These are phyloP conservation scores for Cheilosia variabilis DNA, from an alignment of 2,888 invertebrate genomes.

Conservation along the genomic window DNA sequence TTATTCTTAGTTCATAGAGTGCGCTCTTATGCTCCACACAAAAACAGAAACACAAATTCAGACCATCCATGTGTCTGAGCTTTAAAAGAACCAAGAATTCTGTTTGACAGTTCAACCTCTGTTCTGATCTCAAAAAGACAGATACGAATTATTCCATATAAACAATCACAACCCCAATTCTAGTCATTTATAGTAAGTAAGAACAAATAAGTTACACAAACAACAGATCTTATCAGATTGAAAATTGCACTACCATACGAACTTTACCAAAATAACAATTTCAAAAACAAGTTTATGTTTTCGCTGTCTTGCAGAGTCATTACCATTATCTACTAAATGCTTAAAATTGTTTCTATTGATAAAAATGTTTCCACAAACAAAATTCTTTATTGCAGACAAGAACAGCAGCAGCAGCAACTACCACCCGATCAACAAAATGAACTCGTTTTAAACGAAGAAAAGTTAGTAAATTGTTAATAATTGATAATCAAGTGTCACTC, in stretches of 20 bases:
- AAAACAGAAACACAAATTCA: too few relatives aligned
- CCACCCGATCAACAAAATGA: slow-evolving; percentile 65
- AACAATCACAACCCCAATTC: too few relatives aligned
- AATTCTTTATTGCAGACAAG: slow-evolving; percentile 61
- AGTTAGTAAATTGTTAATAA: slow-evolving; percentile 76
- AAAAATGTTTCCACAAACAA: slow-evolving; percentile 11
- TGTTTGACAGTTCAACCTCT: too few relatives aligned
- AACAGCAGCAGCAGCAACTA: slow-evolving; percentile 48
- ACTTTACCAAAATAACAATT: neutral
- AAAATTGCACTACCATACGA: neutral
- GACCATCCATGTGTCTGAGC: too few relatives aligned
- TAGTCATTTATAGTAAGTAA: too few relatives aligned
- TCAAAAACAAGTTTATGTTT: neutral
- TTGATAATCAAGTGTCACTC: slow-evolving; percentile 4
- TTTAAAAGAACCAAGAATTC: too few relatives aligned
- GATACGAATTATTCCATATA: too few relatives aligned
- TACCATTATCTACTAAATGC: slow-evolving; percentile 1
- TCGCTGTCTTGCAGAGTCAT: slow-evolving; percentile 25
- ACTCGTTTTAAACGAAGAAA: slow-evolving; percentile 79
- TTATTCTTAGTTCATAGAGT: too few relatives aligned
- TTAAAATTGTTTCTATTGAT: slow-evolving; percentile 1
- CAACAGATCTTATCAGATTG: too few relatives aligned
- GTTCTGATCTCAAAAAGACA: too few relatives aligned
- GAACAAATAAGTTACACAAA: too few relatives aligned
- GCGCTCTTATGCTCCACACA: too few relatives aligned